Evolutionary conservation across 2,113 vertebrate genomes (phyloP).

Genomic region (Burhinus oedicnemus): DNA sequence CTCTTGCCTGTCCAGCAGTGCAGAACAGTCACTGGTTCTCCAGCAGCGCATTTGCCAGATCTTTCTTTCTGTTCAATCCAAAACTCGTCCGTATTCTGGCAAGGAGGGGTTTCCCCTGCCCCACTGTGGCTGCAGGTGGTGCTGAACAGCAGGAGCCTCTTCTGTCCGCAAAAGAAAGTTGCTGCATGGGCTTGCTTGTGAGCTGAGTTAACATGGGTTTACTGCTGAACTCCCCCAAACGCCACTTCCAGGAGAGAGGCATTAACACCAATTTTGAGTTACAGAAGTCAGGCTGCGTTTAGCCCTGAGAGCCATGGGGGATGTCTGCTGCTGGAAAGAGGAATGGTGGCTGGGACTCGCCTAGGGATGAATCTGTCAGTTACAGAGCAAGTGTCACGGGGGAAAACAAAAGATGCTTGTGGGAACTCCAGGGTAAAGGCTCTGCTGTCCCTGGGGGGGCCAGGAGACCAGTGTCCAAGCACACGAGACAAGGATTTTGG

Average conservation of each 20-base stretch:
- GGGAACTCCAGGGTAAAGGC: not conserved
- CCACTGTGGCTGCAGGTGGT: fast-evolving
- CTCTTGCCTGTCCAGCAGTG: fast-evolving
- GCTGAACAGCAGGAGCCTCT: not conserved
- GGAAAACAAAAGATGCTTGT: not conserved
- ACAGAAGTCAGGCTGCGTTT: not conserved
- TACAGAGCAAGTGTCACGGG: not conserved
- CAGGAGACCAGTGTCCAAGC: not conserved
- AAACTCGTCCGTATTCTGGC: fast-evolving
- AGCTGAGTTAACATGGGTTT: not conserved
- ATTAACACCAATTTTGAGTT: not conserved
- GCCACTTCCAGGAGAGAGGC: not conserved
- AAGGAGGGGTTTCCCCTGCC: not conserved
- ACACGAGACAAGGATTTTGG: fast-evolving
- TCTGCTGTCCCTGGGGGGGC: not conserved
- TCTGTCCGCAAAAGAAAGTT: not conserved
- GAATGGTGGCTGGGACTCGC: not conserved
- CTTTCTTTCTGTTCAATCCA: not conserved
- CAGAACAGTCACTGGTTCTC: fast-evolving
- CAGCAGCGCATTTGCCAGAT: fast-evolving
- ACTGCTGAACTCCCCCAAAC: not conserved
- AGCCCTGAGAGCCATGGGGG: not conserved
- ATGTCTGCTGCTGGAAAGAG: not conserved
- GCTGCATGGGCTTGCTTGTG: not conserved
- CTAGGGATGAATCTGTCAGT: not conserved